phyloP scores from a whole-genome alignment of 2,113 vertebrate species.

The Gallinago jamesoni region DNA sequence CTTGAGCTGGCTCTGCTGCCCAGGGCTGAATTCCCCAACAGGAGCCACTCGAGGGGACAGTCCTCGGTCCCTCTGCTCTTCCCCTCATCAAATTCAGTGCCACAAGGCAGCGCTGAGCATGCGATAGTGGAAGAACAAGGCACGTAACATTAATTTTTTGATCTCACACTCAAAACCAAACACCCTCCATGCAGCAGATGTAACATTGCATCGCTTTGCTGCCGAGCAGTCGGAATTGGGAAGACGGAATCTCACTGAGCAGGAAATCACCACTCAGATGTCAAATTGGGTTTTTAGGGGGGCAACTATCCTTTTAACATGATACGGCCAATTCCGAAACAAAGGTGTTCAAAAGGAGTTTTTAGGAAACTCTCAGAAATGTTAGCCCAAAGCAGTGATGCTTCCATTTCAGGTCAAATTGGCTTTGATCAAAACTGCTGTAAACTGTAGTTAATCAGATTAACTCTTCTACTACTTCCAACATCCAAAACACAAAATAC shows the following conservation, averaged over 20 bases:
- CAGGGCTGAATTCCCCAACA: neutral
- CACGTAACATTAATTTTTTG: neutral
- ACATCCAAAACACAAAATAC: neutral
- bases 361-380: neutral
- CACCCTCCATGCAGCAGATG: neutral
- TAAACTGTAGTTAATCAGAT: neutral
- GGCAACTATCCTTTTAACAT: neutral
- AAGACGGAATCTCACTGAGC: neutral
- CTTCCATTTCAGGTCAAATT: neutral
- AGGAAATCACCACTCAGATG: neutral
- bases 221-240: rapidly evolving
- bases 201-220: rapidly evolving
- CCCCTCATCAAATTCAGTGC: neutral
- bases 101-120: neutral
- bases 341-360: neutral
- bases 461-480: neutral
- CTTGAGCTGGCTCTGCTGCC: neutral
- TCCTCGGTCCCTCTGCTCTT: neutral
- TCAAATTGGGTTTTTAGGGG: neutral
- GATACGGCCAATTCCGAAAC: neutral
- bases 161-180: neutral
- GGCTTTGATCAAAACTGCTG: neutral
- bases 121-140: neutral
- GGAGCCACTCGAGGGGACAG: rapidly evolving
- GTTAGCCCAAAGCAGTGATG: neutral